phyloP scores from a whole-genome alignment of 2,797 vertebrate genomes.

The Rhinatrema bivittatum region DNA sequence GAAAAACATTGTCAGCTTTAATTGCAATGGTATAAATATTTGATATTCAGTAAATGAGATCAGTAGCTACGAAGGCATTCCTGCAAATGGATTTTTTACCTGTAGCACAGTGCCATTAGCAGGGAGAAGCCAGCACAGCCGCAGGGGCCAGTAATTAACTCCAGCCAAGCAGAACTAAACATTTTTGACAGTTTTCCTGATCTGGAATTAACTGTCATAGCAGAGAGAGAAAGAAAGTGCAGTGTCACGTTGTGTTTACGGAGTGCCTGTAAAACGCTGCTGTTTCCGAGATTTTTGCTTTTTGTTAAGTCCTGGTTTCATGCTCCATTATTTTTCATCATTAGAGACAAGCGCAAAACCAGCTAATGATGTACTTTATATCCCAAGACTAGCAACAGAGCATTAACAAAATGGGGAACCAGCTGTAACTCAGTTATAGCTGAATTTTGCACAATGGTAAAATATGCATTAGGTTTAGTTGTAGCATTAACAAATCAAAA shows the following conservation, averaged over 20 bases:
- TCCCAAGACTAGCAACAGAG: too few species aligned
- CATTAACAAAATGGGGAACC: too few species aligned
- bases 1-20: constrained; percentile 66
- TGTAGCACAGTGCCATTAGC: constrained; percentile 90
- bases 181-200: constrained; percentile 95
- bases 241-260: constrained; percentile 84
- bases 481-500: too few species aligned
- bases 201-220: constrained; percentile 95
- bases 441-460: too few species aligned
- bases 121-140: constrained; percentile 72
- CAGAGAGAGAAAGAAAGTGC: constrained; percentile 84
- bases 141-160: constrained; percentile 92
- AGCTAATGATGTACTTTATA: constrained; percentile 57
- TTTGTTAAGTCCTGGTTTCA: constrained; percentile 52
- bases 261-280: constrained; percentile 61
- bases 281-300: constrained; percentile 53
- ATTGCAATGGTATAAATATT: constrained; percentile 85
- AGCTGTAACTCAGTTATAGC: too few species aligned
- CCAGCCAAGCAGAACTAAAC: constrained; percentile 92
- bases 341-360: constrained; percentile 73
- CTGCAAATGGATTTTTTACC: constrained; percentile 90
- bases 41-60: constrained; percentile 93
- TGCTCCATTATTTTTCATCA: constrained; percentile 67
- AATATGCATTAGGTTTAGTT: too few species aligned
- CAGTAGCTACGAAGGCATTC: constrained; percentile 78